Evolutionary conservation across 1,140 invertebrate species (phyloP).

Genomic region (Drosophila prosaltans): DNA sequence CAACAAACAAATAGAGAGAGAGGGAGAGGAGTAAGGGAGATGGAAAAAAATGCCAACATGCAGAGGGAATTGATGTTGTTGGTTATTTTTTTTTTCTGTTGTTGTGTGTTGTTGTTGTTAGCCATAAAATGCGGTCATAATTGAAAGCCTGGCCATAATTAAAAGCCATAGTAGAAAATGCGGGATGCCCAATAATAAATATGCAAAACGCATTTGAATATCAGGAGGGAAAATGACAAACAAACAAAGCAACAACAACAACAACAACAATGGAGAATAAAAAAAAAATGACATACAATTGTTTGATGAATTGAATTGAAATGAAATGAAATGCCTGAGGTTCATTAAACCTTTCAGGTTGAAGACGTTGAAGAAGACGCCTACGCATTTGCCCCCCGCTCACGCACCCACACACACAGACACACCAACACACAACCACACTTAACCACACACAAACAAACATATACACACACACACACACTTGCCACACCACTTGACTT

Average conservation of each 20-base stretch:
- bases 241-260: constrained; percentile 11
- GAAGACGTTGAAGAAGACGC: constrained; percentile 42
- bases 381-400: constrained; percentile 34
- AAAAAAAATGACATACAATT: constrained; percentile 43
- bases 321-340: constrained; percentile 48
- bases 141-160: constrained; percentile 68
- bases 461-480: constrained; percentile 1
- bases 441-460: constrained; percentile 2
- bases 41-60: constrained; percentile 57
- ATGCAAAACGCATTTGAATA: constrained; percentile 58
- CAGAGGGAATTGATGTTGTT: constrained; percentile 21
- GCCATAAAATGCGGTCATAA: constrained; percentile 65
- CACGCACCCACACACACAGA: not conserved
- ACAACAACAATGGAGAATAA: not conserved
- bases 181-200: constrained; percentile 50
- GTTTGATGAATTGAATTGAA: constrained; percentile 54
- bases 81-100: not conserved
- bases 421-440: constrained; percentile 3
- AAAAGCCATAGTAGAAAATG: constrained; percentile 49
- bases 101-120: constrained; percentile 20
- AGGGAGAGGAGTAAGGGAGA: not conserved
- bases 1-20: constrained; percentile 37
- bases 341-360: constrained; percentile 65
- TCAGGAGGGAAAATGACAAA: constrained; percentile 14
- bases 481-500: constrained; percentile 55